A percentile compares a stretch with the other conserved stretches of the same genome.
Evolutionary conservation across 2,888 invertebrate species (phyloP).

Genomic region (Conus canariensis): DNA sequence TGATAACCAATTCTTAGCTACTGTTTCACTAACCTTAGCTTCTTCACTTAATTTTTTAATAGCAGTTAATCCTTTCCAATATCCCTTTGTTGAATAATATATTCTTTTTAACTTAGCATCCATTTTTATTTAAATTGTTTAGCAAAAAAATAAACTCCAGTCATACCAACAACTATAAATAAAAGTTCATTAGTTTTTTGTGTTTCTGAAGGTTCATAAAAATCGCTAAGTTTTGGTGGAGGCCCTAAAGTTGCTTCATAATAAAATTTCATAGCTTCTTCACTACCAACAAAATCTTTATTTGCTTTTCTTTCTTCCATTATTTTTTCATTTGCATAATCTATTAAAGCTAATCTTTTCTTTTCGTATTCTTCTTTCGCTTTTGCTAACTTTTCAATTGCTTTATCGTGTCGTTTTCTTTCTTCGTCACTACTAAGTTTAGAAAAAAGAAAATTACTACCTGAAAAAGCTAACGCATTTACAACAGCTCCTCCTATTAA

Average conservation of each 20-base stretch:
- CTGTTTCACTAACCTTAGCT: constrained; percentile 19
- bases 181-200: neutral
- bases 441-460: neutral
- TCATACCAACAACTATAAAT: neutral
- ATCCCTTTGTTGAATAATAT: constrained; percentile 16
- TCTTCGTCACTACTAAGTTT: neutral
- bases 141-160: neutral
- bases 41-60: constrained; percentile 30
- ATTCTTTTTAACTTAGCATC: neutral
- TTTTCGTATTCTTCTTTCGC: neutral
- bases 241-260: neutral
- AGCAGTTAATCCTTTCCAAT: constrained; percentile 38
- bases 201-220: neutral
- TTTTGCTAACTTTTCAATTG: neutral
- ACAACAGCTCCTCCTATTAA: neutral
- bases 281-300: neutral
- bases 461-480: neutral
- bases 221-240: neutral
- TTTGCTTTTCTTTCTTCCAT: neutral
- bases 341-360: neutral
- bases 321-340: neutral
- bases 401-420: neutral
- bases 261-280: neutral
- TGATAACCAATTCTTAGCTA: constrained; percentile 32
- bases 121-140: neutral